Base-by-base conservation (phyloP, 2,113 vertebrate species). In the Falco punctatus region DNA sequence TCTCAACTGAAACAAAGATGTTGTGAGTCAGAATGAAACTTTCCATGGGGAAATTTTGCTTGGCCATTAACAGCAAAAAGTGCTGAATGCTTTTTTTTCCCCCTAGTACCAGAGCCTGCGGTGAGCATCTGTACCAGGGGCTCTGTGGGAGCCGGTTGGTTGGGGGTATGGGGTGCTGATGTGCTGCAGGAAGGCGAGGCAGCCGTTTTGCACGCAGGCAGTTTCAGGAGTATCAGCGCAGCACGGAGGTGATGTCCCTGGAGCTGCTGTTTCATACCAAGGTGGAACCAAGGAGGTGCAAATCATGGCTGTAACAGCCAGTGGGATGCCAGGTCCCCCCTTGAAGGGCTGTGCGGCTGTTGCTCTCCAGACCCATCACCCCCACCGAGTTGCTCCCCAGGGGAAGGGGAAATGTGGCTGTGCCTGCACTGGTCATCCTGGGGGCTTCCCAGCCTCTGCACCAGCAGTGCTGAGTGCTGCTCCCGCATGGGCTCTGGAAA, bases 121-220 rank as follows among this genome's bases (percentile, higher is more conserved):
- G 15, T 40, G 78, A 79, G 51, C 74, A 81, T 49, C 33, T 10
- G 1, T 24, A 38, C 38, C 6, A 11, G 0, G 0, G 67, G 26
- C 33, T 72, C 69, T 4, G 4, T 0, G 0, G 55, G 21, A 62
- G 42, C 32, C n/a, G 38, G 9, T 26, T 71, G 69, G 4, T 46
- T 61, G 1, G 42, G 27, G 19, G 23, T 10, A 33, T 0, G 0
- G 17, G 7, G 7, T 12, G 4, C 8, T 20, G 55, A 81, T 0
- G 1, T 78, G 94, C 26, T 90, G 55, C 22, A 27, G 46, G n/a
- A 64, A 94, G 42, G 26, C 59, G 35, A 67, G 52, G 15, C 1
- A 1, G 22, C 3, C 3, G 48, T 65, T 88, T 79, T 59, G 42
- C 48, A 70, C 1, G 5, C 22, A 23, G 38, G 57, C 2, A 15